phyloP scores from a whole-genome alignment of 2,888 invertebrate genomes.

The Melipona bicolor region DNA sequence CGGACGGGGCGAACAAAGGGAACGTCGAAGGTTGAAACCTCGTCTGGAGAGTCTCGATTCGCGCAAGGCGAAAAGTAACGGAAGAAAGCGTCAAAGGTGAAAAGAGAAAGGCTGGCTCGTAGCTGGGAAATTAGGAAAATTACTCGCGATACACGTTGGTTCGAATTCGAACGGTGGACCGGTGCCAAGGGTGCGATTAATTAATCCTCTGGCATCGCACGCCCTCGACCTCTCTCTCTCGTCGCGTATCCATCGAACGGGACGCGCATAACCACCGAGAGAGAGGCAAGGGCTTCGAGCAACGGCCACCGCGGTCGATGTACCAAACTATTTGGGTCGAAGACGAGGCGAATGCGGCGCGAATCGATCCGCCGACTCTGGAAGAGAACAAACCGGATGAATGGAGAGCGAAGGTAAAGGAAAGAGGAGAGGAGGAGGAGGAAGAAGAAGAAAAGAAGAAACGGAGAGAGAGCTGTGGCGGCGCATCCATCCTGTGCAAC shows the following conservation, averaged over 20 bases:
- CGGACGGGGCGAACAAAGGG: not conserved
- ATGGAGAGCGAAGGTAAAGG: not conserved
- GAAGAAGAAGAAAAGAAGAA: not conserved
- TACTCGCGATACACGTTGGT: conserved; percentile 68
- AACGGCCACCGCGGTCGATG: conserved; percentile 38
- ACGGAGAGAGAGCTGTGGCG: not conserved
- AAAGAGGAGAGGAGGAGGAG: not conserved
- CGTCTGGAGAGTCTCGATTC: not conserved
- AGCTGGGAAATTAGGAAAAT: conserved; percentile 63
- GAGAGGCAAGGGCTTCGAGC: conserved; percentile 32
- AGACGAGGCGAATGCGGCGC: conserved; percentile 52
- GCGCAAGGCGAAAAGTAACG: not conserved
- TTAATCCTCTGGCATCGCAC: conserved; percentile 67
- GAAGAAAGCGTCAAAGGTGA: not conserved
- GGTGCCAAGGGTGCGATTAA: conserved; percentile 79
- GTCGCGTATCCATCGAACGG: conserved; percentile 22
- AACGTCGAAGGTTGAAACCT: not conserved
- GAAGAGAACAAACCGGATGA: conserved; percentile 37
- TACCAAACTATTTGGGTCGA: conserved; percentile 57
- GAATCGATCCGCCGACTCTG: conserved; percentile 44
- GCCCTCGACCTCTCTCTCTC: conserved; percentile 3
- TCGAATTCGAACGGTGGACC: conserved; percentile 73
- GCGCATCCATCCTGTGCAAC: not conserved
- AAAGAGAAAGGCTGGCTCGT: conserved; percentile 3
- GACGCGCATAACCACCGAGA: conserved; percentile 25